phyloP scores from a whole-genome alignment of 2,797 vertebrate species.

The Caiman crocodilus region DNA sequence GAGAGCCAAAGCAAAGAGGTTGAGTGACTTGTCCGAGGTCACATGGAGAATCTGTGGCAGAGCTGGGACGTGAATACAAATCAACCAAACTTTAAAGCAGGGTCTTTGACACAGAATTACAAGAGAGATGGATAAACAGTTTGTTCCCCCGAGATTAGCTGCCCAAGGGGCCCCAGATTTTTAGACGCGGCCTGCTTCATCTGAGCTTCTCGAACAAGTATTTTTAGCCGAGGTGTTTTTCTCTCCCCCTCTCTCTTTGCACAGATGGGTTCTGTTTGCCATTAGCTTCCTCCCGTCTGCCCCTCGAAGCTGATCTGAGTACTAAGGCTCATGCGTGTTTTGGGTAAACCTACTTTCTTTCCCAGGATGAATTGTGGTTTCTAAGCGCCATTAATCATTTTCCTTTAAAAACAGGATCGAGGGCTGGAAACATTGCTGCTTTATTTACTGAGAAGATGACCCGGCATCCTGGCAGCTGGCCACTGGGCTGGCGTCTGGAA shows the following conservation, averaged over 20 bases:
- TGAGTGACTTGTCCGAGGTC: neutral
- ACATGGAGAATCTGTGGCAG: neutral
- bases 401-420: constrained; percentile 61
- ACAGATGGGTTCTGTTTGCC: constrained; percentile 65
- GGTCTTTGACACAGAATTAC: neutral
- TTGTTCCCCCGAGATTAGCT: neutral
- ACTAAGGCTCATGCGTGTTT: constrained; percentile 67
- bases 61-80: neutral
- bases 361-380: constrained; percentile 71
- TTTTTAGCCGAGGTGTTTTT: neutral
- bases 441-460: constrained; percentile 71
- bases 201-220: neutral
- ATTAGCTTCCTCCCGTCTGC: constrained; percentile 28
- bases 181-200: neutral
- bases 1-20: neutral
- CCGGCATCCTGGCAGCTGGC: constrained; percentile 65
- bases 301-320: constrained; percentile 36
- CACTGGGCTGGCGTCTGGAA: constrained; percentile 62
- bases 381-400: constrained; percentile 75
- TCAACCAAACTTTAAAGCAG: neutral
- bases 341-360: constrained; percentile 68
- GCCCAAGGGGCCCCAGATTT: neutral
- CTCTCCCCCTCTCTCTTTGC: neutral
- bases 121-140: neutral
- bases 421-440: constrained; percentile 74